These are phyloP conservation scores for Hesperophylax magnus DNA, from an alignment of 1,140 invertebrate species.

Conservation along the genomic window DNA sequence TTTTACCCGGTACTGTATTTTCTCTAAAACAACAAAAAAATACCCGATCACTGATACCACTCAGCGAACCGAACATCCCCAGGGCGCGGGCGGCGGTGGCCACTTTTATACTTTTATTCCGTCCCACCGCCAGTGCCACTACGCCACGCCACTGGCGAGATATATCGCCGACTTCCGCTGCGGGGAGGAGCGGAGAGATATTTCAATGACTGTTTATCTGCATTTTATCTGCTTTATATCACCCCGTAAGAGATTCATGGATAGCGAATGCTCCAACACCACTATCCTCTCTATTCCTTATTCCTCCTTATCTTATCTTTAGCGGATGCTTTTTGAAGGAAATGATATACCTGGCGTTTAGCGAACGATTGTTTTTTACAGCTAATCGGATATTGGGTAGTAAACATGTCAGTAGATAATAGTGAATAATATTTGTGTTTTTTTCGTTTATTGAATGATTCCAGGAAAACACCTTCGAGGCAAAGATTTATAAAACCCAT, in stretches of 20 bases:
- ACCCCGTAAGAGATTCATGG: slow-evolving; percentile 26
- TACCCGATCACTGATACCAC: not conserved
- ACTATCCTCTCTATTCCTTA: not conserved
- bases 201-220: slow-evolving; percentile 56
- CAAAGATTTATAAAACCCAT: too few species aligned
- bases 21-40: slow-evolving; percentile 29
- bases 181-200: slow-evolving; percentile 42
- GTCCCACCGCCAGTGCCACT: too few species aligned
- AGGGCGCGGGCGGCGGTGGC: not conserved
- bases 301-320: not conserved
- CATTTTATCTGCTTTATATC: slow-evolving; percentile 51
- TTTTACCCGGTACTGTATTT: not conserved
- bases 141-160: slow-evolving; percentile 14
- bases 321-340: not conserved
- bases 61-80: slow-evolving; percentile 19
- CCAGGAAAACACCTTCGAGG: too few species aligned
- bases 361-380: too few species aligned
- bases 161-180: slow-evolving; percentile 49
- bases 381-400: too few species aligned
- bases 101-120: slow-evolving; percentile 6
- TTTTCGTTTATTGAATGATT: too few species aligned
- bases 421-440: too few species aligned
- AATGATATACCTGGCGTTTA: not conserved
- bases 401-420: too few species aligned
- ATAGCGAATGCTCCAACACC: not conserved